Evolutionary conservation across 2,888 invertebrate species (phyloP).

Genomic region (Tortrix viridana): DNA sequence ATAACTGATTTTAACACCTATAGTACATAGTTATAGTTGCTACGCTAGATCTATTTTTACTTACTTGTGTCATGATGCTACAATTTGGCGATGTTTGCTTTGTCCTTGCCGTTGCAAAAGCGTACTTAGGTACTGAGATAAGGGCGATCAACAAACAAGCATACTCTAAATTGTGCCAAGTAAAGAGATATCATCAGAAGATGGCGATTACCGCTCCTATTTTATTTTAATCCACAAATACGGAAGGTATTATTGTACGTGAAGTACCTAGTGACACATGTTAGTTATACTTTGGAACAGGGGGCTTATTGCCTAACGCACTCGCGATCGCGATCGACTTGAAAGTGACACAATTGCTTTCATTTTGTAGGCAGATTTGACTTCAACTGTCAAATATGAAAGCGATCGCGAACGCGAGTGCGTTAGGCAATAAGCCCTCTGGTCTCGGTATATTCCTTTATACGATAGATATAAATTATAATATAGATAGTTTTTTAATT

Average conservation of each 20-base stretch:
- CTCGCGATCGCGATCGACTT: too few relatives aligned
- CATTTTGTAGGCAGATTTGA: too few relatives aligned
- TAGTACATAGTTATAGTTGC: conserved; percentile 9
- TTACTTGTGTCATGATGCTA: conserved; percentile 27
- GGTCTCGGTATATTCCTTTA: too few relatives aligned
- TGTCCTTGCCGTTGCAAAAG: conserved; percentile 24
- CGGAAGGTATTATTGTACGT: background rate
- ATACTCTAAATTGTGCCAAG: conserved; percentile 25
- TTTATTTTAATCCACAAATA: conserved; percentile 3
- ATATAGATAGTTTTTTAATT: background rate
- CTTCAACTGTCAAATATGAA: too few relatives aligned
- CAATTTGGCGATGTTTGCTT: conserved; percentile 25
- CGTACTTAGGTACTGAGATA: conserved; percentile 21
- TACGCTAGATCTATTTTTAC: conserved; percentile 14
- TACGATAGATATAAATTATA: background rate
- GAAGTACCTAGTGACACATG: too few relatives aligned
- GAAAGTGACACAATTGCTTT: too few relatives aligned
- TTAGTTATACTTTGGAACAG: too few relatives aligned
- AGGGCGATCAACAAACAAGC: conserved; percentile 15
- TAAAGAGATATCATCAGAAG: conserved; percentile 31
- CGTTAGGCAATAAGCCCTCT: too few relatives aligned
- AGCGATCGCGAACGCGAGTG: too few relatives aligned
- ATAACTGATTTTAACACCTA: too few relatives aligned
- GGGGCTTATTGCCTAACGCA: too few relatives aligned
- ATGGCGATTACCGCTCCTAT: conserved; percentile 23